These are phyloP conservation scores for Dasysyrphus albostriatus DNA, from an alignment of 2,888 invertebrate genomes.

Conservation along the genomic window DNA sequence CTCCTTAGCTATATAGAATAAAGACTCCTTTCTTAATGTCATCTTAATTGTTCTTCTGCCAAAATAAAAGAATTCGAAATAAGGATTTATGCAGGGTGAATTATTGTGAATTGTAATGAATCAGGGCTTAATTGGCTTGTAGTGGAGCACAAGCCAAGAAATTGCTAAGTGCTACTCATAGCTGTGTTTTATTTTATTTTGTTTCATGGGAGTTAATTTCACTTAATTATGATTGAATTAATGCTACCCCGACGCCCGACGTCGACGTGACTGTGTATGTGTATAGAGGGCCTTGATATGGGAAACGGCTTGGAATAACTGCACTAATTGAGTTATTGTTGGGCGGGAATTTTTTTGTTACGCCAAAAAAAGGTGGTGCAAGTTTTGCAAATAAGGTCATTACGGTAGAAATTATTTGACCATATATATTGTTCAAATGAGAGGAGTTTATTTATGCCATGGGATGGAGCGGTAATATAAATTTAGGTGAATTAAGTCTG, in stretches of 20 bases:
- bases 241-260: slow-evolving; percentile 23
- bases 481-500: background rate
- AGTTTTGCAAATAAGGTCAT: slow-evolving; percentile 64
- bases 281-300: slow-evolving; percentile 26
- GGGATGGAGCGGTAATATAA: background rate
- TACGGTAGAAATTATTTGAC: slow-evolving; percentile 40
- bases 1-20: slow-evolving; percentile 1
- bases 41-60: background rate
- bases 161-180: background rate
- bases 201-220: slow-evolving; percentile 43
- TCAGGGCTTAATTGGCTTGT: slow-evolving; percentile 68
- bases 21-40: slow-evolving; percentile 11
- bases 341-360: slow-evolving; percentile 17
- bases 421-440: slow-evolving; percentile 43
- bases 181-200: background rate
- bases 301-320: slow-evolving; percentile 47
- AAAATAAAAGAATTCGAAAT: slow-evolving; percentile 36
- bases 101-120: slow-evolving; percentile 62
- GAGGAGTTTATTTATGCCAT: slow-evolving; percentile 32
- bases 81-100: slow-evolving; percentile 66
- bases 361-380: slow-evolving; percentile 14
- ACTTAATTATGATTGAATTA: slow-evolving; percentile 75
- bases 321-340: slow-evolving; percentile 71
- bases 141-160: background rate
- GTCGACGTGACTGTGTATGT: slow-evolving; percentile 5